phyloP scores from a whole-genome alignment of 1,140 invertebrate species.

The Caenorhabditis remanei region DNA sequence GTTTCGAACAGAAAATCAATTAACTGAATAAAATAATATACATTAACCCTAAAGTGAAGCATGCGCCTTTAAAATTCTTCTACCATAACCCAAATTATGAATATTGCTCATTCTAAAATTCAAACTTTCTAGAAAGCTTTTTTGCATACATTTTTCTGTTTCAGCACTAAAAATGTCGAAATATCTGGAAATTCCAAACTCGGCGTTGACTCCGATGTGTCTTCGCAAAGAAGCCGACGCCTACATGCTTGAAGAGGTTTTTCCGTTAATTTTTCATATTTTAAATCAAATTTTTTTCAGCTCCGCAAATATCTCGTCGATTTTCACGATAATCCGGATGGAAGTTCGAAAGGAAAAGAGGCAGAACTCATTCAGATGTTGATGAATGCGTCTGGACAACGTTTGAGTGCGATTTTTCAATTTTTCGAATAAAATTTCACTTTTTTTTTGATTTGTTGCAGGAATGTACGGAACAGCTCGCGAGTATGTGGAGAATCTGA shows the following conservation, averaged over 20 bases:
- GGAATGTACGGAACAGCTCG: background rate
- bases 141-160: too few species aligned
- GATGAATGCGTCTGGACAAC: background rate
- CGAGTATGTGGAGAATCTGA: background rate
- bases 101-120: too few species aligned
- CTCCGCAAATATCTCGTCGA: background rate
- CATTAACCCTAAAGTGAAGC: too few species aligned
- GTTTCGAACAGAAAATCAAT: too few species aligned
- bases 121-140: too few species aligned
- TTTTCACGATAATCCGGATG: background rate
- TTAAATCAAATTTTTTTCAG: background rate
- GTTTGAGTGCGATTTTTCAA: background rate
- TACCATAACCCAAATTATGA: too few species aligned
- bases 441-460: background rate
- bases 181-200: too few species aligned
- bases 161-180: too few species aligned
- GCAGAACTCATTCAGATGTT: background rate
- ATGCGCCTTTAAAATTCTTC: too few species aligned
- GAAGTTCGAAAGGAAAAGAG: background rate
- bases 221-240: background rate
- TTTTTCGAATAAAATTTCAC: background rate
- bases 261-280: background rate
- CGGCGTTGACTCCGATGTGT: too few species aligned
- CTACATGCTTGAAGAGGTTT: background rate
- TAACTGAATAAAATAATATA: too few species aligned